Base-by-base conservation (phyloP, 1,140 invertebrate genomes). In the Trichonephila clavata region DNA sequence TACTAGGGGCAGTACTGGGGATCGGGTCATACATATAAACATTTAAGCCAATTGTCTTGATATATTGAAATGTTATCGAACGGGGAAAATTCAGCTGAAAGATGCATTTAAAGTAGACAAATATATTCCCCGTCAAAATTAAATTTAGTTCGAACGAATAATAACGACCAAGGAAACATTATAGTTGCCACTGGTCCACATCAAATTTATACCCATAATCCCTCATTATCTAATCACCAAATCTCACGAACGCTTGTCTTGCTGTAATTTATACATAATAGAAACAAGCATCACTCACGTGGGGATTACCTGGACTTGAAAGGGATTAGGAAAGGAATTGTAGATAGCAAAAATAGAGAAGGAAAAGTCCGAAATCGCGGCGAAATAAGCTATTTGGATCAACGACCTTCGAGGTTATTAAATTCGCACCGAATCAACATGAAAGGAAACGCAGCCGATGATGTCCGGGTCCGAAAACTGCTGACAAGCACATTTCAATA, bases 311-410 rank as follows among this genome's bases (percentile, higher is more conserved):
- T 39, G 68, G 68, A 77, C 68, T 77, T 32, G 10, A 32, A 32
- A 77, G 27, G 68, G 68, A 77, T 77, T 77, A 77, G 27, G 68
- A 77, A 24, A 77, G 32, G 18, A 77, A 27, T 77, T 77, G 10
- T 6, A 65, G n/a, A 21, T 24, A 65, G 21, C n/a, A 65, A 65
- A 65, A 21, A 65, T 24, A 21, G 24, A 77, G 68, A 27, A 77
- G 65, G 65, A 32, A 24, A 27, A 71, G 27, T 18, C 24, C 68
- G 24, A 14, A 71, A 77, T 77, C 18, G 16, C 24, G 27, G 68
- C 27, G 27, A 24, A 39, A 32, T 77, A 18, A 39, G 61, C 16
- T 21, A 6, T 18, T 63, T 63, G 16, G 68, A 27, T 77, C 68
- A 77, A 77, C 68, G 68, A 77, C 68, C 68, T 77, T 27, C 24